A percentile compares a stretch with the other conserved stretches of the same genome.
Evolutionary conservation across 2,797 vertebrate species (phyloP).

Genomic region (Chelon auratus): DNA sequence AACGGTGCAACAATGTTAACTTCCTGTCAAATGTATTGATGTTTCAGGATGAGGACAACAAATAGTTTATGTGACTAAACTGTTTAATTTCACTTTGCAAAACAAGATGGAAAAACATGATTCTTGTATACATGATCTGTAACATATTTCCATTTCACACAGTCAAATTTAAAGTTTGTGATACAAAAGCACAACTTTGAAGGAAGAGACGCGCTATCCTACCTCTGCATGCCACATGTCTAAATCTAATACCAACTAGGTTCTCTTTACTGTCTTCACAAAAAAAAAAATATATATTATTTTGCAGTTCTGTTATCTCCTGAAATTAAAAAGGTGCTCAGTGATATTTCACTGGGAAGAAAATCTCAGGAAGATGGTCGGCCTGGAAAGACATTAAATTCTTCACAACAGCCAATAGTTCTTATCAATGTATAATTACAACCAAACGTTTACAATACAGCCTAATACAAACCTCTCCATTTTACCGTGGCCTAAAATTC

Average conservation of each 20-base stretch:
- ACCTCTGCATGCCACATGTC: constrained; percentile 54
- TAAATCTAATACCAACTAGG: constrained; percentile 41
- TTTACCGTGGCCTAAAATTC: constrained; percentile 1
- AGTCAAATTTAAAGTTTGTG: constrained; percentile 11
- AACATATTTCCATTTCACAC: constrained; percentile 41
- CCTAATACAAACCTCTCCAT: constrained; percentile 12
- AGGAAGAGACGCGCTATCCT: constrained; percentile 39
- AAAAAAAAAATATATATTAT: neutral
- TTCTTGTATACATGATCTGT: constrained; percentile 15
- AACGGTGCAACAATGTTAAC: constrained; percentile 10
- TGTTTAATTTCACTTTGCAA: constrained; percentile 61
- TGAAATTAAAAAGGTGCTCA: constrained; percentile 20
- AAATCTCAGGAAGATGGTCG: neutral
- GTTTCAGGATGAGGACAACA: neutral
- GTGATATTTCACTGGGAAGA: constrained; percentile 17
- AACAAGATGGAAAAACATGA: constrained; percentile 41
- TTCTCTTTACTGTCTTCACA: constrained; percentile 24
- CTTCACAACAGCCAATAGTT: constrained; percentile 27
- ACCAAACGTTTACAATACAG: constrained; percentile 33
- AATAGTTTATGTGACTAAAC: neutral
- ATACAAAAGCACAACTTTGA: constrained; percentile 41
- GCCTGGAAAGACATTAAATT: neutral
- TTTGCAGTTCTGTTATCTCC: constrained; percentile 14
- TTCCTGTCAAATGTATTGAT: fast-evolving
- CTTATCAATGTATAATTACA: constrained; percentile 20